A percentile compares a stretch with the other conserved stretches of the same genome.
Evolutionary conservation across 2,888 invertebrate genomes (phyloP).

Genomic region (Drosophila pegasa): DNA sequence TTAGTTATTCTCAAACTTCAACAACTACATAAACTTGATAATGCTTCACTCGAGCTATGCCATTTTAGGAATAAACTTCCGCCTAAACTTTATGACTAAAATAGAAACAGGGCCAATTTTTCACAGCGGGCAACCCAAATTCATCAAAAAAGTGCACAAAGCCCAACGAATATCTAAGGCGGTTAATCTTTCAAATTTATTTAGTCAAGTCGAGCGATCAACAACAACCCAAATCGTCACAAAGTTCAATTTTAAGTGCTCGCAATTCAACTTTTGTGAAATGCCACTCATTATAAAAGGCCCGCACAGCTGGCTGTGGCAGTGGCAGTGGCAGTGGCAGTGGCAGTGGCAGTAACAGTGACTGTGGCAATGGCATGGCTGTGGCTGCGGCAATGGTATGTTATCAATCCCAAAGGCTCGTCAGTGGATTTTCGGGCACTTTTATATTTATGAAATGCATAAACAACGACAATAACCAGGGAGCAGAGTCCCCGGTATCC

Average conservation of each 20-base stretch:
- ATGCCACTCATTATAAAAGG: slow-evolving; percentile 44
- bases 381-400: slow-evolving; percentile 9
- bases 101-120: neutral
- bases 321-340: neutral
- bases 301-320: slow-evolving; percentile 7
- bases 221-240: slow-evolving; percentile 14
- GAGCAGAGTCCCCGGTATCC: slow-evolving; percentile 34
- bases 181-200: slow-evolving; percentile 13
- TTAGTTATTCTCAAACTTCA: neutral
- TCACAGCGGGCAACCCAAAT: neutral
- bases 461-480: slow-evolving; percentile 53
- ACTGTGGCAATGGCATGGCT: neutral
- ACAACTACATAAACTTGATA: neutral
- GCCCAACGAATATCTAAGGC: neutral
- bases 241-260: slow-evolving; percentile 47
- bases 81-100: neutral
- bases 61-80: neutral
- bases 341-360: neutral
- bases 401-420: slow-evolving; percentile 53
- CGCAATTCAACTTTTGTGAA: slow-evolving; percentile 40
- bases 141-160: neutral
- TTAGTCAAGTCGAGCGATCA: slow-evolving; percentile 13
- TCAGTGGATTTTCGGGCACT: slow-evolving; percentile 61
- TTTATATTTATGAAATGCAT: slow-evolving; percentile 70
- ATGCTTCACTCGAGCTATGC: neutral